These are phyloP conservation scores for Philereme transversata DNA, from an alignment of 2,888 invertebrate species.

Conservation along the genomic window DNA sequence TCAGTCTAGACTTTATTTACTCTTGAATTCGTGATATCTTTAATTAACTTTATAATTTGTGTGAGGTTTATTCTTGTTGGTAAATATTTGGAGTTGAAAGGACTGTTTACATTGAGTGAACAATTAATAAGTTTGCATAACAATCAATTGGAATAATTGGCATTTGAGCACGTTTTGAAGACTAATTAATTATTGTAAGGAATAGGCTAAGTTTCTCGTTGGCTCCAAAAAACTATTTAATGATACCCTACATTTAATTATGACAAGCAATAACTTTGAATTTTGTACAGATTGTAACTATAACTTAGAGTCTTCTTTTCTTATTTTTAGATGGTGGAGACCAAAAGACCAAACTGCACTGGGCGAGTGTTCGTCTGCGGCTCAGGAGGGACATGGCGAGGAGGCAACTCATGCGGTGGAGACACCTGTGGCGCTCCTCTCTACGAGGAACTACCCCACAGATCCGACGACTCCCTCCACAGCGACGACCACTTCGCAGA, in stretches of 20 bases:
- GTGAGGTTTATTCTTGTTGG: slow-evolving; percentile 18
- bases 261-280: no score
- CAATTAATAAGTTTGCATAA: no score
- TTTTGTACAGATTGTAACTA: neutral
- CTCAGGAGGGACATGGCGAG: slow-evolving; percentile 81
- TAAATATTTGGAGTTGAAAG: slow-evolving; percentile 19
- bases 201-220: no score
- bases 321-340: slow-evolving; percentile 87
- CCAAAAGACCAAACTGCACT: slow-evolving; percentile 85
- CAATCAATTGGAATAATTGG: no score
- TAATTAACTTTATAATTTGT: slow-evolving; percentile 46
- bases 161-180: neutral
- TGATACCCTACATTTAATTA: no score
- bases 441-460: slow-evolving; percentile 90
- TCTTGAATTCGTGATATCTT: slow-evolving; percentile 36
- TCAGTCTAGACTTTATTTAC: slow-evolving; percentile 42
- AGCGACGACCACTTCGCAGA: slow-evolving; percentile 94
- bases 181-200: no score
- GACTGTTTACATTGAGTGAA: neutral
- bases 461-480: slow-evolving; percentile 84
- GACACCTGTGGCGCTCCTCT: slow-evolving; percentile 87
- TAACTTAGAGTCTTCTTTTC: neutral
- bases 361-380: slow-evolving; percentile 88
- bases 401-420: slow-evolving; percentile 77
- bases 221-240: no score